A percentile compares a stretch with the other conserved stretches of the same genome.
These are phyloP conservation scores for Sycobia sp. DNA, from an alignment of 1,140 invertebrate genomes.

Conservation along the genomic window DNA sequence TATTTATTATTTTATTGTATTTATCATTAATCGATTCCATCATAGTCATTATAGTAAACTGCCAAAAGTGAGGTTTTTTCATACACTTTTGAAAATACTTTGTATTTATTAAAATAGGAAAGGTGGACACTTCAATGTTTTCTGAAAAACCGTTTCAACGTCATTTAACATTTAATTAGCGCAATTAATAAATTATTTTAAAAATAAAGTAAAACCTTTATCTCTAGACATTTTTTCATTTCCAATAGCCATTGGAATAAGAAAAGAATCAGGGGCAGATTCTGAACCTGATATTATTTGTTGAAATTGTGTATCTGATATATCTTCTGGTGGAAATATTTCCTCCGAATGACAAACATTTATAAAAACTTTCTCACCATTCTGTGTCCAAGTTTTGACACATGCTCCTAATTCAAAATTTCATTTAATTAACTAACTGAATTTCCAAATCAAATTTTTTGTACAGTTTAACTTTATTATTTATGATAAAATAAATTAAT, in stretches of 20 bases:
- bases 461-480: background rate
- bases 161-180: constrained; percentile 3
- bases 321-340: constrained; percentile 80
- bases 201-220: constrained; percentile 61
- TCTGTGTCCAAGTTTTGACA: constrained; percentile 76
- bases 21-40: constrained; percentile 50
- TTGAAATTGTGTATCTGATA: constrained; percentile 76
- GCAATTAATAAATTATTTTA: background rate
- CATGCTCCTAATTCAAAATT: constrained; percentile 73
- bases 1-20: constrained; percentile 45
- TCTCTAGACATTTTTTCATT: constrained; percentile 77
- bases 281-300: constrained; percentile 68
- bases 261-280: constrained; percentile 74
- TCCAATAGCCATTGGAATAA: constrained; percentile 88
- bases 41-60: constrained; percentile 52
- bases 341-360: constrained; percentile 79
- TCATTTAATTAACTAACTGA: background rate
- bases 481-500: background rate
- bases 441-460: background rate
- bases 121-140: constrained; percentile 45
- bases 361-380: constrained; percentile 76
- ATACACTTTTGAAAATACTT: constrained; percentile 53
- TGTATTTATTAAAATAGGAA: constrained; percentile 55
- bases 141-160: constrained; percentile 39
- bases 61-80: constrained; percentile 45